Evolutionary conservation across 2,888 invertebrate genomes (phyloP).

Genomic region (Drosophila bunnanda): DNA sequence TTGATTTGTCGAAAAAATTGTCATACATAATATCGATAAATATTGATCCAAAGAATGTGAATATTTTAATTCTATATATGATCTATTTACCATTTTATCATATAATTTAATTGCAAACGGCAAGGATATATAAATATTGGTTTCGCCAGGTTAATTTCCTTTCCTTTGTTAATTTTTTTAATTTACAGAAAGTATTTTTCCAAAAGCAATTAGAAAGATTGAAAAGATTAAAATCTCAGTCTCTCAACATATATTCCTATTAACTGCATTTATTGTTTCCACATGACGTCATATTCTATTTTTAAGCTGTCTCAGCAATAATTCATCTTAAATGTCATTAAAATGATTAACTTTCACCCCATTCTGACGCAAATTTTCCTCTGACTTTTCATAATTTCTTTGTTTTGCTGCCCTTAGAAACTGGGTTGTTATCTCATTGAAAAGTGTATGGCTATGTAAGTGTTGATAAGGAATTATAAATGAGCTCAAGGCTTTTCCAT

Average conservation of each 20-base stretch:
- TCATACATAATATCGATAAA: no score
- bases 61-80: no score
- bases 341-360: conserved; percentile 1
- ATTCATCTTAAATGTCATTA: background rate
- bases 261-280: background rate
- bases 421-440: background rate
- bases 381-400: conserved; percentile 4
- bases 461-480: conserved; percentile 1
- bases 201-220: conserved; percentile 6
- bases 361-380: conserved; percentile 13
- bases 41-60: no score
- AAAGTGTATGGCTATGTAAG: background rate
- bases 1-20: no score
- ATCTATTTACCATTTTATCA: no score
- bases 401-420: conserved; percentile 27
- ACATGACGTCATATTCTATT: conserved; percentile 4
- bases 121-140: no score
- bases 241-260: background rate
- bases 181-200: background rate
- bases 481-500: conserved; percentile 21
- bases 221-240: background rate
- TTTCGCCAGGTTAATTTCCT: no score
- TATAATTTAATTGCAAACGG: no score
- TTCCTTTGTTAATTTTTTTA: no score
- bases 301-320: conserved; percentile 11